Evolutionary conservation across 2,113 vertebrate species (phyloP).

Genomic region (Anoura caudifer): DNA sequence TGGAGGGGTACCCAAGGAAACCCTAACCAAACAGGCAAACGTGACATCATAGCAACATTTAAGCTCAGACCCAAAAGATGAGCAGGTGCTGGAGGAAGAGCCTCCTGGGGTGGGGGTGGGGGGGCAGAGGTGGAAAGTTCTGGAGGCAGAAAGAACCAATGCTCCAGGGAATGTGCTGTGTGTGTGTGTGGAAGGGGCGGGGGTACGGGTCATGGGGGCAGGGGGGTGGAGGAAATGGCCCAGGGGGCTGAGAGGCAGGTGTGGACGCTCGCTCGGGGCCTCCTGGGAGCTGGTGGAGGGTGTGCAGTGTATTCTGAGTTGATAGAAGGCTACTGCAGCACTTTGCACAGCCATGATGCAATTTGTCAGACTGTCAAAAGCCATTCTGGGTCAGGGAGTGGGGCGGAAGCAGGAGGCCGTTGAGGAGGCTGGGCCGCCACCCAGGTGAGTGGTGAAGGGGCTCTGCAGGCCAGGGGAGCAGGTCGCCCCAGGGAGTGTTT

Average conservation of each 20-base stretch:
- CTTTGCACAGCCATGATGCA: not conserved
- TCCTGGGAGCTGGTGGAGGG: not conserved
- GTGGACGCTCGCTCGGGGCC: no score
- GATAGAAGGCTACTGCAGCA: not conserved
- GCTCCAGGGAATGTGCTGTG: no score
- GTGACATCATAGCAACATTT: no score
- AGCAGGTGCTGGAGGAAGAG: not conserved
- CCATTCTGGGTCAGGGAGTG: not conserved
- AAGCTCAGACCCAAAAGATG: not conserved
- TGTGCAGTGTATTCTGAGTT: not conserved
- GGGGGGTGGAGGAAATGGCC: not conserved
- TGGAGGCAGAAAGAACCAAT: not conserved
- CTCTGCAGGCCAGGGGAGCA: no score
- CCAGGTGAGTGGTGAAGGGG: not conserved
- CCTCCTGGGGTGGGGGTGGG: no score
- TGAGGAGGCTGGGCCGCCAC: not conserved
- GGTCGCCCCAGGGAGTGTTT: rapidly evolving
- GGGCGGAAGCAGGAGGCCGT: not conserved
- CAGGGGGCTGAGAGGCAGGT: not conserved
- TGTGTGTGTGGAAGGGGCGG: not conserved
- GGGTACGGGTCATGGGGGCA: not conserved
- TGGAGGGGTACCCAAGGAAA: not conserved
- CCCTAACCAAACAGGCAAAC: not conserved
- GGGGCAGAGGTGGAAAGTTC: not conserved
- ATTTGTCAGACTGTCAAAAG: not conserved